Percentiles rank a stretch among this genome's conserved stretches.
These are phyloP conservation scores for Mesoligia furuncula DNA, from an alignment of 2,888 invertebrate genomes.

Conservation along the genomic window DNA sequence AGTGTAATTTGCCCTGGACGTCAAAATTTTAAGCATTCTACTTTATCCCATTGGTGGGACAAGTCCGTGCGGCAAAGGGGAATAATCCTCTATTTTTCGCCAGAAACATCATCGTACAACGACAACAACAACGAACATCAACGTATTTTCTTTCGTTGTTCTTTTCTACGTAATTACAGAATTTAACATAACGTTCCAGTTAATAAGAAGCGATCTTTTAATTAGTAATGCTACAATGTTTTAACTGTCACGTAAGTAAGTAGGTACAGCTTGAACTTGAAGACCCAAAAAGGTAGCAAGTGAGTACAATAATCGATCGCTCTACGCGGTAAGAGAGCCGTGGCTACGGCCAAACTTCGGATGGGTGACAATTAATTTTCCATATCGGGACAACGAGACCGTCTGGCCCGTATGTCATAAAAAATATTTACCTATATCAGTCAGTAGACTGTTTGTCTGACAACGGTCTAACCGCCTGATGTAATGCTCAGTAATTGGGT, in stretches of 20 bases:
- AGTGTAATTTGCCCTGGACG: background rate
- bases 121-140: background rate
- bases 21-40: background rate
- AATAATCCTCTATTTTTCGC: background rate
- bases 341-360: background rate
- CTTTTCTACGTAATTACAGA: background rate
- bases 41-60: background rate
- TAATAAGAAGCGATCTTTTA: background rate
- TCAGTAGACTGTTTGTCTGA: constrained; percentile 40
- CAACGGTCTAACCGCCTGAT: constrained; percentile 51
- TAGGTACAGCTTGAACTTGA: background rate
- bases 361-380: constrained; percentile 11
- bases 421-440: constrained; percentile 49
- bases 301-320: background rate
- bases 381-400: background rate
- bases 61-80: background rate
- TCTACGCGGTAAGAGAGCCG: background rate
- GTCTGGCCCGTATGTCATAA: constrained; percentile 31
- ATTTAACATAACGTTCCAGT: constrained; percentile 3
- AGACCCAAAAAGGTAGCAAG: background rate
- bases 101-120: background rate
- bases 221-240: background rate
- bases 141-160: background rate
- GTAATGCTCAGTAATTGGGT: constrained; percentile 52
- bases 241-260: background rate